Evolutionary conservation across 1,140 invertebrate species (phyloP), one percentile per base, ranked within the genome.

Genomic region (Dolichoris vasculosae): DNA sequence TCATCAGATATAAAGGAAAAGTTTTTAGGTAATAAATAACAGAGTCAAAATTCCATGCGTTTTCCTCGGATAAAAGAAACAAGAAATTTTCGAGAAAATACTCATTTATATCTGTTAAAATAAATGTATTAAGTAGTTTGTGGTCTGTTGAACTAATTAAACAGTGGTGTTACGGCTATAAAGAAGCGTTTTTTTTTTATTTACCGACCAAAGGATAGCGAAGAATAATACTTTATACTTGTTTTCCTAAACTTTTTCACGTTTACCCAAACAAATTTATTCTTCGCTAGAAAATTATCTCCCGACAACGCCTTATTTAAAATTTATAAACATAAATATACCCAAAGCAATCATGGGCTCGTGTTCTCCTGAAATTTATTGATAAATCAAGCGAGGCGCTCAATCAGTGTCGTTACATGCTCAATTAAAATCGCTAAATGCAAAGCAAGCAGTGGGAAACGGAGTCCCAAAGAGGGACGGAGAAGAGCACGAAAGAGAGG

Each of bases 401-500:
- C 67, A 69, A 46, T 67, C 35, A 67, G 40, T 6, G 20, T 80
- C n/a, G 11, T 46, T 69, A 71, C 67, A 35, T 43, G 69, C 20
- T 75, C 51, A 76, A 82, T 82, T 82, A 71, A 82, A 51, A n/a
- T 7, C 11, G n/a, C 64, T 51, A 23, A 32, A 83, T 76, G 51
- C 30, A 59, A 76, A 83, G 26, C 71, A 76, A 82, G 26, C 69
- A n/a, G 51, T 23, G 20, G 38, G 20, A 32, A 59, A 20, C 17
- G 6, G n/a, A n/a, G 43, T 46, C 43, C 6, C 43, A 46, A 71
- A 48, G 26, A 46, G 73, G 17, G 7, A 75, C 0, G 30, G 23
- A 46, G 43, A 48, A 75, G 0, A 46, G 48, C 6, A 2, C 7
- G 9, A 26, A 38, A 13, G 64, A 43, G 64, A 51, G 80, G 30